Base-by-base conservation (phyloP, 2,888 invertebrate species). In the Xestia sexstrigata region DNA sequence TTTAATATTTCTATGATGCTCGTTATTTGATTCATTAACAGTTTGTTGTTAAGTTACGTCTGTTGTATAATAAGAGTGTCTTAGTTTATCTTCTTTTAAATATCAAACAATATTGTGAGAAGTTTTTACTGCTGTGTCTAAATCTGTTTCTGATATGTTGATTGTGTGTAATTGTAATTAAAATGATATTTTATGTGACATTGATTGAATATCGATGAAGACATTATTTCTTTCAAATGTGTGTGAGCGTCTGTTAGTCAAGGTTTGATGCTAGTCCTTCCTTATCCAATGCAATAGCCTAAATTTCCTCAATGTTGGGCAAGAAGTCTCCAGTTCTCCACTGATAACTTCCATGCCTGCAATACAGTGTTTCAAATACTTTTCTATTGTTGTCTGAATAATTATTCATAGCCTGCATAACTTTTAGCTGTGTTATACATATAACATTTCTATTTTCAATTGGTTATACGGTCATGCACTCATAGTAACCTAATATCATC, bases 21-120 rank as follows among this genome's bases (percentile, higher is more conserved):
- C 11, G n/a, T 23, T 42, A 45, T 65, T 71, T 67, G 65, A 65
- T 81, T 81, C 67, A 73, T 68, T 81, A 65, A n/a, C 39, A 35
- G 63, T 75, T 65, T 69, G 67, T 65, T 73, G 30, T 77, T 76
- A 30, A 45, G 52, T 65, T 73, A 20, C 30, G 76, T 71, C 20
- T 71, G 73, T 71, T n/a, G 67, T 63, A 35, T n/a, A n/a, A n/a
- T 6, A 11, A 70, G 65, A 49, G 65, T 58, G 20, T 72, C 5
- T 60, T 45, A 35, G 42, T 73, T 58, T 75, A 60, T 66, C 63
- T 71, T 23, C 4, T 60, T 47, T 47, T 1, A 9, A 52, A 69
- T 71, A 30, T 17, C 30, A 62, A 20, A 26, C 62, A 52, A 35
- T 35, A 60, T 47, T 26, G 30, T 70, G 39, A 66, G 5, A 70